Conservation (phyloP, 2,797 vertebrate species). For the Hippocampus kuda region DNA sequence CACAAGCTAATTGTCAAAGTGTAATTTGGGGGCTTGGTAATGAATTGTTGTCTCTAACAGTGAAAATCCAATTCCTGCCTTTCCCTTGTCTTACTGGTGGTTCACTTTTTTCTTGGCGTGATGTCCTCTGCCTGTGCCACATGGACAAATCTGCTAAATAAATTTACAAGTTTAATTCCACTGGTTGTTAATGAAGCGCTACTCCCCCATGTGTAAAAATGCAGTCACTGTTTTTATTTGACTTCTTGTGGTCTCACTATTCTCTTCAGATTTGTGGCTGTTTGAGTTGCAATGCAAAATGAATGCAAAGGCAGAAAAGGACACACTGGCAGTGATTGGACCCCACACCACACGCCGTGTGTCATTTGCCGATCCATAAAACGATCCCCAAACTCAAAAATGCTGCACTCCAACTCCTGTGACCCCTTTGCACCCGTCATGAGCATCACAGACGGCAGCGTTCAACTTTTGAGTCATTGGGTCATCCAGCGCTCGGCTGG, state of each 20-base stretch:
- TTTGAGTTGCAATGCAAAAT: conserved; percentile 30
- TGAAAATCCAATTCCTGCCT: too few relatives aligned
- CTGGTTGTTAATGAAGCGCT: too few relatives aligned
- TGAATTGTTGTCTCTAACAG: too few relatives aligned
- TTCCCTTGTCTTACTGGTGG: too few relatives aligned
- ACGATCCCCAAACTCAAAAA: neutral
- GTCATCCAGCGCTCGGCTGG: conserved; percentile 16
- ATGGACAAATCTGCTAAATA: too few relatives aligned
- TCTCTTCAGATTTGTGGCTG: too few relatives aligned
- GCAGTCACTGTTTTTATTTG: too few relatives aligned
- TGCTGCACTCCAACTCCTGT: neutral
- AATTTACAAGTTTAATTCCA: too few relatives aligned
- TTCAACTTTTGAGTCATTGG: conserved; percentile 15
- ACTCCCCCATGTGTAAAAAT: too few relatives aligned
- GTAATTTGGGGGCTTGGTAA: neutral
- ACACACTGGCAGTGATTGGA: conserved; percentile 7
- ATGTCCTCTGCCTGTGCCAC: too few relatives aligned
- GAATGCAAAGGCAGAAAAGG: conserved; percentile 13
- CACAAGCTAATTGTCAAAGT: neutral
- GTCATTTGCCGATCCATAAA: neutral
- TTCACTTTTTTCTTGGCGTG: too few relatives aligned
- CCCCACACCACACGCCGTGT: neutral
- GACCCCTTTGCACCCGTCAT: conserved; percentile 14
- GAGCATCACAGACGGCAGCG: neutral
- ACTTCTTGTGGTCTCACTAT: too few relatives aligned